These are phyloP conservation scores for Cettia cetti DNA, from an alignment of 2,113 vertebrate species.

Conservation along the genomic window DNA sequence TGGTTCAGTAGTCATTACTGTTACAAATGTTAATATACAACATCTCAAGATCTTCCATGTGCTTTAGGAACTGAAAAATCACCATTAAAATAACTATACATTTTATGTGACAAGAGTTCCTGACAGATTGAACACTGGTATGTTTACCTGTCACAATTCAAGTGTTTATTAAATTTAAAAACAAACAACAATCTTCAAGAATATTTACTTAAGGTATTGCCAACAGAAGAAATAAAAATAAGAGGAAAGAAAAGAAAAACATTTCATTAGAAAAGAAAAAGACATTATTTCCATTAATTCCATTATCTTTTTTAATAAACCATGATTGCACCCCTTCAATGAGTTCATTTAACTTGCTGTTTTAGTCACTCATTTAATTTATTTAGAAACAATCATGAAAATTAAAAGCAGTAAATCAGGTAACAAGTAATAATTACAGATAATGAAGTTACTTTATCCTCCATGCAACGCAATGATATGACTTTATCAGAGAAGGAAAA, in stretches of 20 bases:
- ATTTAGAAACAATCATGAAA: constrained; percentile 35
- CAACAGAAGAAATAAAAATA: neutral
- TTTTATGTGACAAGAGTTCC: neutral
- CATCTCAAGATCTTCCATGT: neutral
- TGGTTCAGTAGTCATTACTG: neutral
- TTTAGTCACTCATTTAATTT: constrained; percentile 55
- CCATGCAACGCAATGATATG: neutral
- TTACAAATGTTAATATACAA: neutral
- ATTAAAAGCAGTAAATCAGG: constrained; percentile 51
- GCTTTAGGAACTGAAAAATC: neutral
- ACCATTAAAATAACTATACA: neutral
- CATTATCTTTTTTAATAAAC: constrained; percentile 12
- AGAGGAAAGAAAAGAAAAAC: neutral
- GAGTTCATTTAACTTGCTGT: constrained; percentile 14
- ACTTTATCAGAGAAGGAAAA: neutral
- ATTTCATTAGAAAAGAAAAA: constrained; percentile 22
- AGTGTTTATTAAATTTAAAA: neutral
- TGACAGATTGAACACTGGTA: neutral
- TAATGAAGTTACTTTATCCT: constrained; percentile 22
- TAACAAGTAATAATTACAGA: constrained; percentile 47
- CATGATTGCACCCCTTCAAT: constrained; percentile 27
- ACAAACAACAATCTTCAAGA: neutral
- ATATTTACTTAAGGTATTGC: neutral
- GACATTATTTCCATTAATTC: constrained; percentile 10
- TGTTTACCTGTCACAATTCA: neutral